Evolutionary conservation across 1,140 invertebrate species (phyloP).

Genomic region (Trypoxylus dichotomus): DNA sequence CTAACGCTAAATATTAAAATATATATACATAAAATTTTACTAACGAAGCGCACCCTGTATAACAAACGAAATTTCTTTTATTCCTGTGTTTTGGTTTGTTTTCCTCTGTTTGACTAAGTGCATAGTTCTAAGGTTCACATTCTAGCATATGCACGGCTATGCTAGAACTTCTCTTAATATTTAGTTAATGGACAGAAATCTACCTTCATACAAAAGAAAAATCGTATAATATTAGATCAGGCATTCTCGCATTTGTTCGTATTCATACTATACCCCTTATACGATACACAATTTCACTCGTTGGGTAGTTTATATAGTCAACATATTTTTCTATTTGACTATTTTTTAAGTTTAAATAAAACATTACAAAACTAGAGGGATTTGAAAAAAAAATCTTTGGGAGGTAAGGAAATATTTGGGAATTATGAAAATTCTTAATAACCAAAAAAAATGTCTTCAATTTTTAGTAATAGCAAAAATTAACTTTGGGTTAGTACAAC

Average conservation of each 20-base stretch:
- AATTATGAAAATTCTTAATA: no score
- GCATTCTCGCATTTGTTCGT: neutral
- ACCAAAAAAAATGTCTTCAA: no score
- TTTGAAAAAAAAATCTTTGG: no score
- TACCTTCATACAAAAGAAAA: conserved; percentile 28
- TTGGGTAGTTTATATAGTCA: neutral
- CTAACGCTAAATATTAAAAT: conserved; percentile 18
- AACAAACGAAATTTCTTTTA: conserved; percentile 11
- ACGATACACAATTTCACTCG: neutral
- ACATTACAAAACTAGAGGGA: no score
- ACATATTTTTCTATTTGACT: neutral
- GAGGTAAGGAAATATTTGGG: no score
- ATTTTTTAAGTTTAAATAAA: no score
- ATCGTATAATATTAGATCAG: no score
- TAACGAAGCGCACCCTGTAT: conserved; percentile 32
- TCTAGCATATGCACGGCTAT: conserved; percentile 20
- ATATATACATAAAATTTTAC: conserved; percentile 17
- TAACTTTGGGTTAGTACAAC: no score
- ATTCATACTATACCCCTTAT: conserved; percentile 1
- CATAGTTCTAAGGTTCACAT: conserved; percentile 25
- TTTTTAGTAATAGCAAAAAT: no score
- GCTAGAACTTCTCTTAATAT: neutral
- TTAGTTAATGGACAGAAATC: conserved; percentile 30
- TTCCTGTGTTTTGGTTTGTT: neutral
- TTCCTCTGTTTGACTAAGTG: neutral